Evolutionary conservation across 2,888 invertebrate genomes (phyloP), one percentile per base, ranked within the genome.

Genomic region (Cylloceria caligata): DNA sequence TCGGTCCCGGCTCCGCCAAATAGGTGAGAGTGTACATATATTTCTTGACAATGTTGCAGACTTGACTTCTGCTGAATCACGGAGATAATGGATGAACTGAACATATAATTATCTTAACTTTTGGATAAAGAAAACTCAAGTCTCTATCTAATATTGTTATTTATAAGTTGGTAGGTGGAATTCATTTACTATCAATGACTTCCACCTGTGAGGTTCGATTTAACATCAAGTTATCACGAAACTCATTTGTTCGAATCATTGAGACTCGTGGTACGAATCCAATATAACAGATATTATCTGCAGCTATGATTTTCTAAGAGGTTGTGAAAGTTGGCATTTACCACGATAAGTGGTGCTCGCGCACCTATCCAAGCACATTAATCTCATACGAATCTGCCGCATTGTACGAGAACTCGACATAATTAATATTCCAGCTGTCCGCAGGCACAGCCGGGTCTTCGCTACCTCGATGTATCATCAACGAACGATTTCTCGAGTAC

Each of bases 401-500:
- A 60, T 47, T 39, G 2, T 21, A 30, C 27, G 77, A 67, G 42
- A 80, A 68, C 42, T 45, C 45, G 68, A 55, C 45, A 27, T 64
- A 68, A 80, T 80, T 80, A 74, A 69, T 74, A 74, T 74, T 74
- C 80, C 80, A 69, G 55, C 74, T 64, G 68, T 69, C 55, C 24
- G 57, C 19, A 34, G 27, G 34, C 16, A 45, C 24, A 19, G n/a
- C 49, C 64, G 36, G 27, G 19, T 11, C 45, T 45, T 13, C 16
- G 9, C 65, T 21, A 34, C n/a, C 49, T 60, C 72, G 57, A 47
- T n/a, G 27, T 39, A 57, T 62, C 60, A 27, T 76, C 49, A 19
- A 52, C 27, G 7, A 64, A 71, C 69, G 64, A 72, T 72, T 52
- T 74, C n/a, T 39, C 68, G 55, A n/a, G 11, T 16, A 36, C 13